Conservation (phyloP, 53 echinoderm and acorn worm species). For the Stichopus horrens region DNA sequence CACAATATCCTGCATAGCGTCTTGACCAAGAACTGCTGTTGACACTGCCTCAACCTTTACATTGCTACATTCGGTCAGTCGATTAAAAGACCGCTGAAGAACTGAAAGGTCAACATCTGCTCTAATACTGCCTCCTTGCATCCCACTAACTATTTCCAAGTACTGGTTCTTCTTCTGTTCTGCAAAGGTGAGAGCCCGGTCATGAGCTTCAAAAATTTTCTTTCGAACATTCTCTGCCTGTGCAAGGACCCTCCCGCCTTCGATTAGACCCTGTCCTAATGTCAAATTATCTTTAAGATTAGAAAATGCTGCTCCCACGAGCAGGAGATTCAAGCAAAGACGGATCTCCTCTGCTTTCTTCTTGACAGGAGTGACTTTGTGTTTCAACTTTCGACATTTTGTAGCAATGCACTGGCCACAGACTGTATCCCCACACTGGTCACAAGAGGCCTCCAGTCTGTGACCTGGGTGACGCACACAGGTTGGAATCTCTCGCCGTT, state of each 20-base stretch:
- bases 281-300: constrained; percentile 35
- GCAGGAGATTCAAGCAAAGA: background rate
- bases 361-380: constrained; percentile 23
- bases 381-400: constrained; percentile 18
- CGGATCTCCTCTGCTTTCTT: constrained; percentile 20
- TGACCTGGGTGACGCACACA: constrained; percentile 32
- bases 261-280: constrained; percentile 3
- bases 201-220: constrained; percentile 29
- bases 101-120: background rate
- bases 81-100: background rate
- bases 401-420: constrained; percentile 19
- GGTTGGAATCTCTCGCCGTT: constrained; percentile 16
- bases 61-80: background rate
- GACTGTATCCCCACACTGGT: constrained; percentile 29
- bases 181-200: constrained; percentile 12
- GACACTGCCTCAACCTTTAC: background rate
- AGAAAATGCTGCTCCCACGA: constrained; percentile 25
- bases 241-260: background rate
- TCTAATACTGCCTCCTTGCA: background rate
- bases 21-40: background rate
- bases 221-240: constrained; percentile 26
- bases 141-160: constrained; percentile 17
- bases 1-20: constrained; percentile 25
- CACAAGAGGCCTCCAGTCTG: constrained; percentile 24
- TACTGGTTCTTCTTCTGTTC: constrained; percentile 35